These are phyloP conservation scores for Conops quadrifasciatus DNA, from an alignment of 2,888 invertebrate species.

Conservation along the genomic window DNA sequence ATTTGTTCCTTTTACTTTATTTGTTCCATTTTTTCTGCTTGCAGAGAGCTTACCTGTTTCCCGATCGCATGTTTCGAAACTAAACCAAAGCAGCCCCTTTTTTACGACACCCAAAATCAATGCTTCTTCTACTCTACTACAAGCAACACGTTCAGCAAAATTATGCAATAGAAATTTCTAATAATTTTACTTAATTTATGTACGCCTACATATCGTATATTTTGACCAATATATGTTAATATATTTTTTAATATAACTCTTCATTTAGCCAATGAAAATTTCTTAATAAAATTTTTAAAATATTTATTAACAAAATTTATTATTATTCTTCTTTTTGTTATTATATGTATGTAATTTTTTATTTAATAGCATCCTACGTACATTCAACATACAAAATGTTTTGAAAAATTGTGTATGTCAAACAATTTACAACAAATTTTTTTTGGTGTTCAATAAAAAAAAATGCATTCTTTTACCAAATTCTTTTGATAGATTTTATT, in stretches of 20 bases:
- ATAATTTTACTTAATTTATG: conserved; percentile 13
- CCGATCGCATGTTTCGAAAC: conserved; percentile 82
- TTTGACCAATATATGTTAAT: conserved; percentile 9
- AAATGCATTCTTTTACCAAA: too few relatives aligned
- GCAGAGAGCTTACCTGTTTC: conserved; percentile 91
- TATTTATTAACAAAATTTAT: conserved; percentile 13
- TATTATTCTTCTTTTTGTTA: too few relatives aligned
- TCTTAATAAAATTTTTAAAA: conserved; percentile 16
- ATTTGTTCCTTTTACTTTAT: conserved; percentile 49
- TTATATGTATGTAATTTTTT: too few relatives aligned
- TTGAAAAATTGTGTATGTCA: too few relatives aligned
- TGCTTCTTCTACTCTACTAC: conserved; percentile 25
- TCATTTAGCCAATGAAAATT: conserved; percentile 11
- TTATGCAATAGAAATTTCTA: conserved; percentile 43
- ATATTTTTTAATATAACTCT: conserved; percentile 15
- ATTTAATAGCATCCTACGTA: too few relatives aligned
- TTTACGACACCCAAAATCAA: conserved; percentile 55
- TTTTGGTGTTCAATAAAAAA: too few relatives aligned
- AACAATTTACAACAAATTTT: too few relatives aligned
- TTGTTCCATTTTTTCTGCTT: conserved; percentile 68
- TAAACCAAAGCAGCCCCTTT: conserved; percentile 67
- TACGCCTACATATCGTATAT: background rate
- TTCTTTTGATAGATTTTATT: too few relatives aligned
- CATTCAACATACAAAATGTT: too few relatives aligned
- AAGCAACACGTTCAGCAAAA: conserved; percentile 42